Percentiles rank a stretch among this genome's conserved stretches.
phyloP scores from a whole-genome alignment of 2,888 invertebrate genomes.

The Melanchra persicariae region DNA sequence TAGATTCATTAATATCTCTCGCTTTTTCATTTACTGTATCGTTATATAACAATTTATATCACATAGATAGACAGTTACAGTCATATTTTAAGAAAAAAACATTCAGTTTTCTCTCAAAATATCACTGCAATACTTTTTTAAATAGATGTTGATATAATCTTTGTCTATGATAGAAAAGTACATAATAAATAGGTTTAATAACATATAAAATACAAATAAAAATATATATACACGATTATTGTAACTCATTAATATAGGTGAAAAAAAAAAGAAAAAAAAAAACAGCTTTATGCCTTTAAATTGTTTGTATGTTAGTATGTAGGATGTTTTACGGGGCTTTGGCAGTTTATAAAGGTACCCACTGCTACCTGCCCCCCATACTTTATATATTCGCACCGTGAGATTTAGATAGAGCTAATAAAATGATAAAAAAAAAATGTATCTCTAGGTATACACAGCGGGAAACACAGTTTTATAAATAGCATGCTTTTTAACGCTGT shows the following conservation, averaged over 20 bases:
- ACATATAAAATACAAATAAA: conserved; percentile 90
- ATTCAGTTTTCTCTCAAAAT: conserved; percentile 66
- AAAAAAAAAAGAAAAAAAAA: conserved; percentile 84
- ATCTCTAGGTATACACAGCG: conserved; percentile 76
- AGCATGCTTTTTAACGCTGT: conserved; percentile 65
- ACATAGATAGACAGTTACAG: conserved; percentile 69
- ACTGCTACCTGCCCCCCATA: conserved; percentile 78
- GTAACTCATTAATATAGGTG: conserved; percentile 87
- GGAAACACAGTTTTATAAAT: conserved; percentile 72
- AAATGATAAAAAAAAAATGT: conserved; percentile 78
- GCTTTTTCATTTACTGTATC: conserved; percentile 83
- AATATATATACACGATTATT: conserved; percentile 90
- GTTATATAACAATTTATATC: conserved; percentile 74
- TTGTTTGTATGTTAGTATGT: conserved; percentile 88
- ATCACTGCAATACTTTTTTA: conserved; percentile 72
- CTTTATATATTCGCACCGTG: conserved; percentile 85
- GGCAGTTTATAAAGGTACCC: conserved; percentile 82
- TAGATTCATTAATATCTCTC: conserved; percentile 85
- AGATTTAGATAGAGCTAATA: conserved; percentile 86
- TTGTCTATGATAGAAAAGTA: conserved; percentile 89
- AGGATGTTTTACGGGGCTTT: conserved; percentile 81
- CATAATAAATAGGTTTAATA: conserved; percentile 87
- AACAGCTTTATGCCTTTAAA: conserved; percentile 89
- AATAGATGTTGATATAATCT: conserved; percentile 89
- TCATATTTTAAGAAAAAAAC: conserved; percentile 69